Base-by-base conservation (phyloP, 2,888 invertebrate species). In the Philereme transversata region DNA sequence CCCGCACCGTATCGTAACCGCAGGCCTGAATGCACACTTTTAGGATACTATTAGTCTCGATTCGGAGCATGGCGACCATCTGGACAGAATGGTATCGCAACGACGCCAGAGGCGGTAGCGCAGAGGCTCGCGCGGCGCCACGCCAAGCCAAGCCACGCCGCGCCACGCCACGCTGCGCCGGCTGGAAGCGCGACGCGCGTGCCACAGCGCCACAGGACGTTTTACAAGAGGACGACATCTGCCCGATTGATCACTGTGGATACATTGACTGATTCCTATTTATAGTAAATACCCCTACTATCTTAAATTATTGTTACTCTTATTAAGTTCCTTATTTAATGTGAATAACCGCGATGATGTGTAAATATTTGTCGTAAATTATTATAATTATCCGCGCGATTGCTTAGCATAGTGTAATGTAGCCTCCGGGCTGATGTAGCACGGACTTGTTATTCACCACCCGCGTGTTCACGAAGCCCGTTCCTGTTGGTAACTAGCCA, bases 401-500 rank as follows among this genome's bases (percentile, higher is more conserved):
- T 79, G 86, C 88, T 87, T 90, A 90, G 89, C 78, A 43, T 68
- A 67, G 61, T 82, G 76, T 86, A 87, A 83, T 80, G 76, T 87
- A 84, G 87, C 83, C 84, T 75, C 73, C 72, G 75, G 74, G 87
- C 83, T 86, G 81, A 75, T 81, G 83, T 86, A 84, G 84, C 81
- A 87, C 85, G 88, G 87, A 90, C 82, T 88, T 88, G 86, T 88
- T 86, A 88, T 84, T 87, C 82, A 88, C 92, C 92, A 92, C 92
- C 91, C 85, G 91, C 88, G 92, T 92, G 92, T 92, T 92, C 92
- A 92, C 90, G 67, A 84, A 89, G 88, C 84, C 84, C 89, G 84
- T 91, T 91, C 91, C 90, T 73, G 80, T 87, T 87, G 92, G 92
- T 88, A 83, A 84, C 84, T 92, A 92, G 91, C 82, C 87, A 92